Percentiles rank a stretch among this genome's conserved stretches.
Conservation (phyloP, 2,888 invertebrate species). For the Drosophila neotestacea region DNA sequence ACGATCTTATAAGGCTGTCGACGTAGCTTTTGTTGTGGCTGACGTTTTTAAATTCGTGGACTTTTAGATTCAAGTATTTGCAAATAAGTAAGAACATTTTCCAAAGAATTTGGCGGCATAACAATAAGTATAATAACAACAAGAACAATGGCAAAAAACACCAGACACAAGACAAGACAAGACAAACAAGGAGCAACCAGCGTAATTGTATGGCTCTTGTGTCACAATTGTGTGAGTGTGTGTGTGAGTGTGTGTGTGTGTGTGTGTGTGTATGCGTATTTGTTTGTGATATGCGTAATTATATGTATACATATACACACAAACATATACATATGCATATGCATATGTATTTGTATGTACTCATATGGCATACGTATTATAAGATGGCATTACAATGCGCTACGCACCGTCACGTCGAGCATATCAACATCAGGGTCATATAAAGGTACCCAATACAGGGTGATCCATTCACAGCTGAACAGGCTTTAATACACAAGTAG, state of each 20-base stretch:
- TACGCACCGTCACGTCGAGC: constrained; percentile 61
- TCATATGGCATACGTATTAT: constrained; percentile 28
- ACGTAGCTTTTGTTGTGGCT: constrained; percentile 17
- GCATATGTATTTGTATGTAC: constrained; percentile 13
- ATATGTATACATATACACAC: constrained; percentile 30
- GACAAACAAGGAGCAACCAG: constrained; percentile 49
- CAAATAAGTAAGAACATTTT: constrained; percentile 50
- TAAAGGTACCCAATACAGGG: constrained; percentile 51
- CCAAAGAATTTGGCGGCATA: constrained; percentile 53
- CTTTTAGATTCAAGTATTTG: constrained; percentile 54
- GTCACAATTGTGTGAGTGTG: constrained; percentile 17
- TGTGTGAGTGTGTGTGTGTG: constrained; percentile 11
- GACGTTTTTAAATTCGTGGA: constrained; percentile 21
- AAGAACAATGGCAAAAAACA: constrained; percentile 4
- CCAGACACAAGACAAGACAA: constrained; percentile 33
- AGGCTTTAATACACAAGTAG: too few species aligned
- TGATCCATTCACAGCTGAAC: constrained; percentile 19
- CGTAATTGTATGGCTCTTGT: constrained; percentile 67
- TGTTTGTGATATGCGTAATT: constrained; percentile 58
- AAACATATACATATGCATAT: constrained; percentile 3
- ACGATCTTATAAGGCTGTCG: constrained; percentile 6
- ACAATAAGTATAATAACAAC: constrained; percentile 24
- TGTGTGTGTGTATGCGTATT: constrained; percentile 18
- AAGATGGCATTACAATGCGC: constrained; percentile 48
- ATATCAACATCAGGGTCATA: constrained; percentile 58